Evolutionary conservation across 64 coral and sea anemone genomes (phyloP).

Genomic region (Orbicella faveolata): DNA sequence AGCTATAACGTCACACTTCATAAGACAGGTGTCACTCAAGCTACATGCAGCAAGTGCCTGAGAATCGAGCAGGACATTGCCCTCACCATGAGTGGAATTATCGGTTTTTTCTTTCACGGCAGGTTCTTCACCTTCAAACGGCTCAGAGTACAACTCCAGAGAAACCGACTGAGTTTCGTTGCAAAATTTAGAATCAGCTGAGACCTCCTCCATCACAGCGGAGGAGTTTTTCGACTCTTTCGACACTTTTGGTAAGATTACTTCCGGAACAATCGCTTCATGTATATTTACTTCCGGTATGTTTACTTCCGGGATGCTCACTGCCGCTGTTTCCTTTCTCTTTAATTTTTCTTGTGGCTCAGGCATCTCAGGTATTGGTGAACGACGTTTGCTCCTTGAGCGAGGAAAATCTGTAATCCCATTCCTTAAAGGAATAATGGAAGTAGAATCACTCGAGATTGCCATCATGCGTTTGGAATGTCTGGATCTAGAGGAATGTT

Average conservation of each 20-base stretch:
- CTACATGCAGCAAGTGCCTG: conserved; percentile 58
- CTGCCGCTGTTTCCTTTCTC: not conserved
- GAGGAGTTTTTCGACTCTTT: not conserved
- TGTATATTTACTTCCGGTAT: not conserved
- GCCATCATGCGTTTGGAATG: not conserved
- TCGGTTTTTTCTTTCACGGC: not conserved
- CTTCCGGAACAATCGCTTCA: not conserved
- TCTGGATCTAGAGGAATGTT: not conserved
- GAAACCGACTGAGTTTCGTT: conserved; percentile 36
- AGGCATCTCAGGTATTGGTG: conserved; percentile 1
- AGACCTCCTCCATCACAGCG: not conserved
- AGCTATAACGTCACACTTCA: conserved; percentile 39
- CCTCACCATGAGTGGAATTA: not conserved
- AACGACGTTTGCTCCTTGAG: conserved; percentile 41
- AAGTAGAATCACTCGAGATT: not conserved
- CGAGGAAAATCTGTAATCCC: not conserved
- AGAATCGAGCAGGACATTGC: conserved; percentile 40
- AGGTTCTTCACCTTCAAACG: conserved; percentile 53
- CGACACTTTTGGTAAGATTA: not conserved
- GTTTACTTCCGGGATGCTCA: not conserved
- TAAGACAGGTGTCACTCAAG: conserved; percentile 76
- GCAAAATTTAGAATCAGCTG: conserved; percentile 9
- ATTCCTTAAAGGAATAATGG: not conserved
- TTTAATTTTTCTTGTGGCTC: conserved; percentile 30
- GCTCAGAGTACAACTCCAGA: conserved; percentile 81